Evolutionary conservation across 1,140 invertebrate genomes (phyloP), one percentile per base, ranked within the genome.

Genomic region (Bombus cullumanus): DNA sequence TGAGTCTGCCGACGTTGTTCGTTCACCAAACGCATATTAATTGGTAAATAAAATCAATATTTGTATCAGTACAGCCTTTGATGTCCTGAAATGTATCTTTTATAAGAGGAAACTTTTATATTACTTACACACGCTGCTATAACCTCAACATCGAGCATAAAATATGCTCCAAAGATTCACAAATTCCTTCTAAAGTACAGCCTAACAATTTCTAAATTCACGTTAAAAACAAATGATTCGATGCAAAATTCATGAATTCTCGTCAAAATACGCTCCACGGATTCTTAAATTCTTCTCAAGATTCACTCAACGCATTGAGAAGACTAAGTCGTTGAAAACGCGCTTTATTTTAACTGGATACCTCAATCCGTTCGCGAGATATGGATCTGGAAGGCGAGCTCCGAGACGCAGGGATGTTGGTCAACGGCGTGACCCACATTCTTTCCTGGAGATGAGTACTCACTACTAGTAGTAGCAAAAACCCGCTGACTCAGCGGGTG

Each of bases 291-390:
- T 41, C 3, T 39, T 1, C 1, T 22, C 13, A 8, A 72, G 43
- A 15, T 28, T 18, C 8, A 25, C 1, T 34, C n/a, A 0, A 2
- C 9, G 0, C 3, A 25, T 6, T 25, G 41, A 4, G 1, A 2
- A 1, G 25, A 34, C 2, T 4, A 6, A 2, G 13, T 2, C 10
- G 9, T 74, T 25, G 8, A 34, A 47, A 31, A 74, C 13, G 73
- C 43, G 10, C 31, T 75, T 53, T 25, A 22, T 53, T 75, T 12
- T 10, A 12, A 25, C 4, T 25, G 10, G n/a, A 47, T 53, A 53
- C 15, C 31, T 75, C 22, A 3, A 75, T 28, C 43, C 31, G 31
- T 47, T 74, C 18, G 15, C 10, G n/a, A 74, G 73, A 74, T 74
- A 53, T 3, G 10, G 18, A 28, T 15, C n/a, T 22, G 2, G 5